A percentile compares a stretch with the other conserved stretches of the same genome.
phyloP scores from a whole-genome alignment of 2,888 invertebrate species.

The Iselma pallidipennis region DNA sequence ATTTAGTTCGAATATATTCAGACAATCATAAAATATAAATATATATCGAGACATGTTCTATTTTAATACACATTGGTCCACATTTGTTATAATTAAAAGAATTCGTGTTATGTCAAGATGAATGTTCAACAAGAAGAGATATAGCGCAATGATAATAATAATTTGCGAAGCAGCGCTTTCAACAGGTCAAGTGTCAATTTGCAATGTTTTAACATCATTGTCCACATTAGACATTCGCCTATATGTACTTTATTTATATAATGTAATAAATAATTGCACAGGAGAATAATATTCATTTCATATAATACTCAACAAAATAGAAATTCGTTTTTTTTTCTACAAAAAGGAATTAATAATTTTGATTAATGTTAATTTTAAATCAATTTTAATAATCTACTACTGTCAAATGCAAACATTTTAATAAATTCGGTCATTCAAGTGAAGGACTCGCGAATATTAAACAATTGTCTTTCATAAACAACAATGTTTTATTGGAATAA shows the following conservation, averaged over 20 bases:
- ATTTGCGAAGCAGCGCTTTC: slow-evolving; percentile 48
- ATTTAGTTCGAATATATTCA: slow-evolving; percentile 38
- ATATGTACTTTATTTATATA: background rate
- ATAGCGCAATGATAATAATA: too few species aligned
- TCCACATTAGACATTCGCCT: slow-evolving; percentile 29
- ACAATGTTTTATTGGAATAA: slow-evolving; percentile 29
- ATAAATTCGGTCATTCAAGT: slow-evolving; percentile 18
- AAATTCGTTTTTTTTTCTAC: too few species aligned
- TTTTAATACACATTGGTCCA: slow-evolving; percentile 35
- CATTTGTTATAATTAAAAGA: slow-evolving; percentile 46
- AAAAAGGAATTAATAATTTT: too few species aligned
- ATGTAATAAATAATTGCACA: background rate
- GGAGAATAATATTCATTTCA: too few species aligned
- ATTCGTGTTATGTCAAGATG: slow-evolving; percentile 38
- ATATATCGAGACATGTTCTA: slow-evolving; percentile 28
- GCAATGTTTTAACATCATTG: slow-evolving; percentile 50
- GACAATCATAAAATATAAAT: slow-evolving; percentile 17
- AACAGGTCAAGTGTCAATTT: slow-evolving; percentile 52
- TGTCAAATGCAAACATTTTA: too few species aligned
- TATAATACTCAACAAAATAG: too few species aligned
- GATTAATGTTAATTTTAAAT: too few species aligned
- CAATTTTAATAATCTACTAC: too few species aligned
- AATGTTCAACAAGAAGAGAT: slow-evolving; percentile 38
- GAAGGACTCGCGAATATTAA: slow-evolving; percentile 29
- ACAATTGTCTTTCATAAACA: slow-evolving; percentile 32